Conservation (phyloP, 2,113 vertebrate genomes). For the Sphaerodactylus townsendi region DNA sequence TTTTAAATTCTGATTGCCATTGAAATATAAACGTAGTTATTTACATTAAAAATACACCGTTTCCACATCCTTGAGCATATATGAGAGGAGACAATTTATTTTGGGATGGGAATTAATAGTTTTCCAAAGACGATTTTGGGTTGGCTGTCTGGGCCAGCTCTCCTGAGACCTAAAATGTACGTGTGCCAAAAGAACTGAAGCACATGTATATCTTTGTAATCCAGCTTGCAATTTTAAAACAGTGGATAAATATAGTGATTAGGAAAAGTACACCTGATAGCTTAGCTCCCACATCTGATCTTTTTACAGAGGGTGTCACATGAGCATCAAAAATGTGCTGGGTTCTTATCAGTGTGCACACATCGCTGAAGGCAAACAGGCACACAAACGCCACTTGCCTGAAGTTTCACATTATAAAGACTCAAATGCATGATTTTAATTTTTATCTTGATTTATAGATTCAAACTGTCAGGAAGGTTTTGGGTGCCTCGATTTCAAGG, state of each 20-base stretch:
- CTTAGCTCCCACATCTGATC: neutral
- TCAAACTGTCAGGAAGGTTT: neutral
- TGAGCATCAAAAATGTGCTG: neutral
- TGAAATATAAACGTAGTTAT: neutral
- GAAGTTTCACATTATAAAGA: neutral
- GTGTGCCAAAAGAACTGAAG: neutral
- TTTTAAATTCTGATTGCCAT: slow-evolving; percentile 3
- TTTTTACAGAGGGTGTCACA: neutral
- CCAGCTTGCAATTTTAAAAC: neutral
- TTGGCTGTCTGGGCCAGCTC: neutral
- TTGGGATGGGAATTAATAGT: neutral
- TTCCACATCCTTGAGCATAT: slow-evolving; percentile 5
- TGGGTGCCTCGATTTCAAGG: neutral
- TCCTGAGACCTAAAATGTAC: neutral
- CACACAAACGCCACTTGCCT: neutral
- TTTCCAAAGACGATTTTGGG: neutral
- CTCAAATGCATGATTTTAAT: neutral
- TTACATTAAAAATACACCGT: slow-evolving; percentile 8
- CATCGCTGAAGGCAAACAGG: neutral
- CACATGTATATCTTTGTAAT: slow-evolving; percentile 15
- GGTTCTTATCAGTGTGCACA: neutral
- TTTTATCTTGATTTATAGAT: neutral
- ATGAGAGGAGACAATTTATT: neutral
- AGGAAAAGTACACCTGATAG: slow-evolving; percentile 20
- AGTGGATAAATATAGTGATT: neutral